These are phyloP conservation scores for Lapara coniferarum DNA, from an alignment of 2,888 invertebrate genomes.

Conservation along the genomic window DNA sequence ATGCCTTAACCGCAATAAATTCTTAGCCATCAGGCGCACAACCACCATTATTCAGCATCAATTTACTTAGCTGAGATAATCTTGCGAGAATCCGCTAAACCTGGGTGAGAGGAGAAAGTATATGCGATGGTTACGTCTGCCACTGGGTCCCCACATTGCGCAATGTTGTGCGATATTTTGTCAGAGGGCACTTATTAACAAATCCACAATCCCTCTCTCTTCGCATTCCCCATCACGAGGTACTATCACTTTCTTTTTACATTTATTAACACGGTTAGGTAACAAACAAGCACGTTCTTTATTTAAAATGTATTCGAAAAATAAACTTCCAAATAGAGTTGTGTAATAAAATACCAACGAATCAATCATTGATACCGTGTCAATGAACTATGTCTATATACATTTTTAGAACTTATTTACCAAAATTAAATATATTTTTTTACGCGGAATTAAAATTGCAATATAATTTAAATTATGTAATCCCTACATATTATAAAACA, in stretches of 20 bases:
- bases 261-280: neutral
- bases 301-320: too few relatives aligned
- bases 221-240: neutral
- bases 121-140: constrained; percentile 45
- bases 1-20: neutral
- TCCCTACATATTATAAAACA: too few relatives aligned
- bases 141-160: constrained; percentile 44
- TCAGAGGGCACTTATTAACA: constrained; percentile 29
- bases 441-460: too few relatives aligned
- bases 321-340: too few relatives aligned
- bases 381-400: too few relatives aligned
- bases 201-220: constrained; percentile 4
- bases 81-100: constrained; percentile 46
- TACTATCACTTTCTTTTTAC: constrained; percentile 12
- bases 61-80: constrained; percentile 41
- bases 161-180: constrained; percentile 49
- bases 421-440: too few relatives aligned
- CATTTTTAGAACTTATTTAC: too few relatives aligned
- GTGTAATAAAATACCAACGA: neutral
- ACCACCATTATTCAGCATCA: constrained; percentile 26
- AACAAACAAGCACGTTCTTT: neutral
- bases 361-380: too few relatives aligned
- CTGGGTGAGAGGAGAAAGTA: constrained; percentile 67
- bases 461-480: too few relatives aligned
- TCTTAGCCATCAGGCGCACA: neutral